These are phyloP conservation scores for Threskiornis aethiopicus DNA, from an alignment of 2,797 vertebrate genomes.

Conservation along the genomic window DNA sequence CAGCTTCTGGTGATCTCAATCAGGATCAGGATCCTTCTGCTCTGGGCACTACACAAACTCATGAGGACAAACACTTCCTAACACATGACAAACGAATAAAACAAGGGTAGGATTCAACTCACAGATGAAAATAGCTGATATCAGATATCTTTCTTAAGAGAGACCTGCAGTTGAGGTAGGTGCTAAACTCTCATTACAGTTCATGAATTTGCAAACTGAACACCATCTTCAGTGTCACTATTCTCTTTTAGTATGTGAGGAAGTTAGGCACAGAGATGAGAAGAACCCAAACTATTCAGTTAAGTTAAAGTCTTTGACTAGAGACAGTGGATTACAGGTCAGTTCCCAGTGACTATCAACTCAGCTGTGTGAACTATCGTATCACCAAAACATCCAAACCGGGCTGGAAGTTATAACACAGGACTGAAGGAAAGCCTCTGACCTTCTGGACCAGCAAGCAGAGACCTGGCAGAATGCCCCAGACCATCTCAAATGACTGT, in stretches of 20 bases:
- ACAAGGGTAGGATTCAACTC: background rate
- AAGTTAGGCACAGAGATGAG: background rate
- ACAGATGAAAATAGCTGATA: background rate
- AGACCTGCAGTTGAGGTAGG: background rate
- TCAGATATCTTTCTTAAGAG: background rate
- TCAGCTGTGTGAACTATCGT: background rate
- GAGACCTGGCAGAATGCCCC: background rate
- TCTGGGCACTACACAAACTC: background rate
- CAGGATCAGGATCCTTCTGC: background rate
- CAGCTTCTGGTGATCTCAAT: background rate
- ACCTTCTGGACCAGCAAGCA: background rate
- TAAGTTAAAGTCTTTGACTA: background rate
- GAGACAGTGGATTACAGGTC: background rate
- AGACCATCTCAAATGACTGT: too few relatives aligned
- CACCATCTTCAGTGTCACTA: too few relatives aligned
- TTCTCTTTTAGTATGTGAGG: background rate
- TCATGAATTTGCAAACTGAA: background rate
- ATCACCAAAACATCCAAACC: background rate
- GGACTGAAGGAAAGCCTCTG: background rate
- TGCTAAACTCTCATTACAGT: background rate
- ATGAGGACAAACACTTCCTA: background rate
- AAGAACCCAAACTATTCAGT: background rate
- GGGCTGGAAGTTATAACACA: background rate
- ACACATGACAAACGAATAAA: background rate
- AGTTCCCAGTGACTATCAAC: background rate